A percentile compares a stretch with the other conserved stretches of the same genome.
These are phyloP conservation scores for Lithophane socia DNA, from an alignment of 2,888 invertebrate genomes.

Conservation along the genomic window DNA sequence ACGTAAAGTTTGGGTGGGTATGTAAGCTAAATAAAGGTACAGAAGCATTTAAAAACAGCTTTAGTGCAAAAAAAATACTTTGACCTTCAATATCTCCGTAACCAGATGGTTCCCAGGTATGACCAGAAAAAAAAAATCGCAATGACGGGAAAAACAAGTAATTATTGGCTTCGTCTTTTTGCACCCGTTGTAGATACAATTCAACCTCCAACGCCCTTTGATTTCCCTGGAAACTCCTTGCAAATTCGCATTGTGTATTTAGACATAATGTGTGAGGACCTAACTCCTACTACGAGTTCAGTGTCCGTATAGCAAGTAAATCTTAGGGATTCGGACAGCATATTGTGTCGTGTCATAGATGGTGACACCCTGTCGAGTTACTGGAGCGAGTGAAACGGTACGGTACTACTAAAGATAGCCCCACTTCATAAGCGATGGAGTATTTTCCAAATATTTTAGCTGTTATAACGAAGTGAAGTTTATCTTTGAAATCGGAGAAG, in stretches of 20 bases:
- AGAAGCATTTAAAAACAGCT: no score
- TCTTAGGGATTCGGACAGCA: constrained; percentile 15
- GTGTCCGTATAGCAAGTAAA: background rate
- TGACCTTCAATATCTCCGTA: no score
- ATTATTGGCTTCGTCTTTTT: background rate
- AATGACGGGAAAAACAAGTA: background rate
- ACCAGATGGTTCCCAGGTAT: no score
- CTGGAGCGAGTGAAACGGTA: constrained; percentile 2
- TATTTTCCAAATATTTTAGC: background rate
- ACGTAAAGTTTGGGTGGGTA: background rate
- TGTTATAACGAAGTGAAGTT: no score
- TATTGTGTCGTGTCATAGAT: constrained; percentile 17
- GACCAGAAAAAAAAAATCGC: background rate
- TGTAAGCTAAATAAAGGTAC: background rate
- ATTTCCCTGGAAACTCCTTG: background rate
- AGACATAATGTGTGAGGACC: background rate
- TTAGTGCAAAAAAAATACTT: no score
- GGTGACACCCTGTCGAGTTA: constrained; percentile 21
- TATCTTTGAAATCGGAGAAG: background rate
- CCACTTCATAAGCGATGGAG: background rate
- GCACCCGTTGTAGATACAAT: background rate
- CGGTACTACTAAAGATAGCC: constrained; percentile 10
- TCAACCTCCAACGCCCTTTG: background rate
- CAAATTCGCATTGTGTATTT: background rate
- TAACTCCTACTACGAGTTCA: background rate